Evolutionary conservation across 92 coral and sea anemone species (phyloP).

Genomic region (Anthopleura xanthogrammica): DNA sequence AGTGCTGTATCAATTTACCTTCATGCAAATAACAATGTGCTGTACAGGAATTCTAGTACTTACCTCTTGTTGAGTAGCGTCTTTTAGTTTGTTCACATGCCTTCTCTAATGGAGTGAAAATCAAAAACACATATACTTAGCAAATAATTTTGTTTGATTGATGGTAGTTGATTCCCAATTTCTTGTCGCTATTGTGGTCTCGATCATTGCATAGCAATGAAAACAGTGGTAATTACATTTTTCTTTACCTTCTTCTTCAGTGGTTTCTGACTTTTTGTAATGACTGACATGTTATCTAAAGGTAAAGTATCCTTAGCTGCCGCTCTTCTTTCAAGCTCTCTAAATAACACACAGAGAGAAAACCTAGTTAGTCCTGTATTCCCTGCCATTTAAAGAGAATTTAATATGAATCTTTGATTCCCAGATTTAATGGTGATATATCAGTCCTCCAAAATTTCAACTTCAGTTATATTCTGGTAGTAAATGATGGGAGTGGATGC

Average conservation of each 20-base stretch:
- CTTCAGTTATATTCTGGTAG: too few relatives aligned
- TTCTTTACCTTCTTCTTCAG: conserved; percentile 69
- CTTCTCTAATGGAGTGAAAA: conserved; percentile 34
- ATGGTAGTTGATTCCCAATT: too few relatives aligned
- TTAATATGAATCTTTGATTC: too few relatives aligned
- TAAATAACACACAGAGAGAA: conserved; percentile 10
- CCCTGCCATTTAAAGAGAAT: background rate
- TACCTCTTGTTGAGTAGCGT: conserved; percentile 27
- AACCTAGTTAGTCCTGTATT: background rate
- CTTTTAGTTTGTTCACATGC: conserved; percentile 40
- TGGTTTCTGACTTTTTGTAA: conserved; percentile 56
- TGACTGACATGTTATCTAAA: conserved; percentile 64
- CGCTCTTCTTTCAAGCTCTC: conserved; percentile 88
- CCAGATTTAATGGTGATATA: too few relatives aligned
- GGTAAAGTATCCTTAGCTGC: conserved; percentile 65
- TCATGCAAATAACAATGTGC: too few relatives aligned
- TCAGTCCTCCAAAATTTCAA: too few relatives aligned
- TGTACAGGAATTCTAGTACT: too few relatives aligned
- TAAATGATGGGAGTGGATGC: too few relatives aligned
- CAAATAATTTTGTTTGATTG: background rate
- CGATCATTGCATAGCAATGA: too few relatives aligned
- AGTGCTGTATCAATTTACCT: too few relatives aligned
- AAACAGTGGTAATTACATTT: too few relatives aligned
- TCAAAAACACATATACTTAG: background rate
- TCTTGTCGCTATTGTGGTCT: background rate